Evolutionary conservation across 2,888 invertebrate genomes (phyloP), one percentile per base, ranked within the genome.

Genomic region (Dryomyza anilis): DNA sequence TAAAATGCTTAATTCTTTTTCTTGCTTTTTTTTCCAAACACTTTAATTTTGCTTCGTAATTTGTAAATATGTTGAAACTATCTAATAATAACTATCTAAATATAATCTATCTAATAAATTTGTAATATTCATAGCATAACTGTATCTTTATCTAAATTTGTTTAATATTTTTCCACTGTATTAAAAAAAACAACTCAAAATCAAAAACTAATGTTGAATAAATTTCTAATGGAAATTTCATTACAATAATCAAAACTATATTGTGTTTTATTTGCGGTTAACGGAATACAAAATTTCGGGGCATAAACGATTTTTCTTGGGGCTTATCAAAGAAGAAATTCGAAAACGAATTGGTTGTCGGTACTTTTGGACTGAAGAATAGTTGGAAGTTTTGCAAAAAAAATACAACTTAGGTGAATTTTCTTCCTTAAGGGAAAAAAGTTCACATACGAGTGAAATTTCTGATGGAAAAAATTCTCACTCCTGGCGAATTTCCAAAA

Each of bases 211-310:
- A 67, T 65, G 66, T 71, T 70, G 55, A 69, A 71, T 69, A 72
- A 72, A 72, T 70, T 69, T 71, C 67, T 59, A 7, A 62, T 48
- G 56, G 67, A 72, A 71, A 73, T 68, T 69, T 66, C 45, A 67
- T 70, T 69, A 67, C 23, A 72, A 71, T 68, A 63, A 50, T 68
- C 56, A 62, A 64, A 57, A 58, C 61, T 39, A 30, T 43, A 36
- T 30, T 27, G 25, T 12, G 52, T 68, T 70, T 70, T 68, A 66
- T 67, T n/a, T n/a, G n/a, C n/a, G n/a, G n/a, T n/a, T n/a, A n/a
- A n/a, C n/a, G n/a, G n/a, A n/a, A n/a, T n/a, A n/a, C n/a, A n/a
- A n/a, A n/a, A n/a, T n/a, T n/a, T n/a, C n/a, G n/a, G n/a, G n/a
- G n/a, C n/a, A n/a, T n/a, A n/a, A n/a, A n/a, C n/a, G n/a, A n/a